Conservation (phyloP, 2,888 invertebrate genomes). For the Epinotia nisella region DNA sequence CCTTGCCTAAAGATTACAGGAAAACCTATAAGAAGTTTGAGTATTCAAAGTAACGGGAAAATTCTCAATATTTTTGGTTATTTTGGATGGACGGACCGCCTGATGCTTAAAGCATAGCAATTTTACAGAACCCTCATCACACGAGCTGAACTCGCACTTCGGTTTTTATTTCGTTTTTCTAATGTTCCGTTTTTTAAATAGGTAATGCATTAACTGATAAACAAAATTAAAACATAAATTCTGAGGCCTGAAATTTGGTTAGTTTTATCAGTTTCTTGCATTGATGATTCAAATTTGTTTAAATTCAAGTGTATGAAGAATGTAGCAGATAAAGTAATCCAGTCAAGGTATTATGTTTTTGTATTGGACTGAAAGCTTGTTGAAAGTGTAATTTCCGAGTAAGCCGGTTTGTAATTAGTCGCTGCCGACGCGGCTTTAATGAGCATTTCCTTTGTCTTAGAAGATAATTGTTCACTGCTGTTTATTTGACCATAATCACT, state of each 20-base stretch:
- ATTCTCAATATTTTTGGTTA: too few species aligned
- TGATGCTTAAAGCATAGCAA: too few species aligned
- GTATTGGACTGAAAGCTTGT: slow-evolving; percentile 4
- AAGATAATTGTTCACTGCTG: slow-evolving; percentile 58
- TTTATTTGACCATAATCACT: slow-evolving; percentile 49
- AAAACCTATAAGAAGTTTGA: too few species aligned
- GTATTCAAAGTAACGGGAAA: too few species aligned
- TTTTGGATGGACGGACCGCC: too few species aligned
- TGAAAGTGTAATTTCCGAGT: slow-evolving; percentile 4
- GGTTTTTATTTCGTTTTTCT: background rate
- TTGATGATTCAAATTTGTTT: background rate
- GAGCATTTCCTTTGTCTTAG: slow-evolving; percentile 65
- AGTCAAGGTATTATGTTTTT: slow-evolving; percentile 1
- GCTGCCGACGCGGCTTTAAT: slow-evolving; percentile 61
- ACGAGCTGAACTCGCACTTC: too few species aligned
- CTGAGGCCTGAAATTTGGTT: background rate
- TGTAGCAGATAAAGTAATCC: background rate
- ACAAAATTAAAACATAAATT: slow-evolving; percentile 8
- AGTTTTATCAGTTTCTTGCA: background rate
- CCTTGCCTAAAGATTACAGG: too few species aligned
- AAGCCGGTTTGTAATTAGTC: slow-evolving; percentile 60
- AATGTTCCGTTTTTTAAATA: too few species aligned
- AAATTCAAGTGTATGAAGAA: background rate
- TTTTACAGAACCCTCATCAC: too few species aligned
- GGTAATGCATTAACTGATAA: too few species aligned